These are phyloP conservation scores for Perodicticus potto DNA, from an alignment of 2,797 vertebrate species.

Conservation along the genomic window DNA sequence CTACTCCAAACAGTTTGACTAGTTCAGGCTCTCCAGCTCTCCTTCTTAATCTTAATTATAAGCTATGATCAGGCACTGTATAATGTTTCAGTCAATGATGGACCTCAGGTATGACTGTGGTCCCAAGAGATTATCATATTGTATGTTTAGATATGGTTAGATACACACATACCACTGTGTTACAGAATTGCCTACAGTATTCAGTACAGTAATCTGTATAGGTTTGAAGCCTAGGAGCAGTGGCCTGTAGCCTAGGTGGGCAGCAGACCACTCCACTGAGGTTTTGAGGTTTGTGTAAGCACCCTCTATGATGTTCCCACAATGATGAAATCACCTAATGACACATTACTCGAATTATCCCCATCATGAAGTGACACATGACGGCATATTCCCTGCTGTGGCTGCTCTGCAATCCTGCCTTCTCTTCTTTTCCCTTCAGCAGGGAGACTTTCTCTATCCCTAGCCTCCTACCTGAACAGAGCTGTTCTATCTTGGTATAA, in stretches of 20 bases:
- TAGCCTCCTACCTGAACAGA: slow-evolving; percentile 92
- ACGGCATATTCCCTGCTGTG: not conserved
- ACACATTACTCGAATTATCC: not conserved
- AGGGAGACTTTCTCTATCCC: not conserved
- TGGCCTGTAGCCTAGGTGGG: not conserved
- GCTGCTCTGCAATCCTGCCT: not conserved
- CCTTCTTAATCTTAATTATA: not conserved
- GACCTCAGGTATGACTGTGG: not conserved
- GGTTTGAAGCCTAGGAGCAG: not conserved
- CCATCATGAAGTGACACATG: not conserved
- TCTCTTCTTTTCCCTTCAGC: not conserved
- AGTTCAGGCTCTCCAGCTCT: not conserved
- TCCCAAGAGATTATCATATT: not conserved
- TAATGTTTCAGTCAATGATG: not conserved
- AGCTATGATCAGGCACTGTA: not conserved
- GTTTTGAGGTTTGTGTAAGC: not conserved
- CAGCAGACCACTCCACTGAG: not conserved
- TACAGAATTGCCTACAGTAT: not conserved
- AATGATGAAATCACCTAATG: not conserved
- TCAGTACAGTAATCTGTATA: not conserved
- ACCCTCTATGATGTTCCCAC: not conserved
- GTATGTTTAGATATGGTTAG: not conserved
- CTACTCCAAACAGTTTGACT: not conserved
- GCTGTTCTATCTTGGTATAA: slow-evolving; percentile 97
- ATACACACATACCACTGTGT: not conserved